phyloP scores from a whole-genome alignment of 2,113 vertebrate genomes.

The Microcebus griseorufus region DNA sequence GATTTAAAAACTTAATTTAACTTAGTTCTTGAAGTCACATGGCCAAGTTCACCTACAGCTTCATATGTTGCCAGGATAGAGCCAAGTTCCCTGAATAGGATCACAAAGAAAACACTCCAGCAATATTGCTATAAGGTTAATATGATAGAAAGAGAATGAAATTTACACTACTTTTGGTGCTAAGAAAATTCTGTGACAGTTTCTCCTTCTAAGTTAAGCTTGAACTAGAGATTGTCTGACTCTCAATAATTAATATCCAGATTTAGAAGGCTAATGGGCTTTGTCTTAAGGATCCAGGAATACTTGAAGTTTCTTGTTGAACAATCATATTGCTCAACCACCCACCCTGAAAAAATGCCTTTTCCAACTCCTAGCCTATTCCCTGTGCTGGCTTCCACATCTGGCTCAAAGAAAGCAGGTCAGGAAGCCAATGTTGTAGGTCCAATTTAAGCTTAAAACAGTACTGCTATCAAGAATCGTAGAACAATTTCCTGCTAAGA shows the following conservation, averaged over 20 bases:
- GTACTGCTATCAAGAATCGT: not conserved
- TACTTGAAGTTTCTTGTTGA: not conserved
- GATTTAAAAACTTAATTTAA: constrained; percentile 1
- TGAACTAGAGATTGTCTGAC: not conserved
- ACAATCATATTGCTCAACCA: not conserved
- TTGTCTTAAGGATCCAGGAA: not conserved
- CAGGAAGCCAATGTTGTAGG: not conserved
- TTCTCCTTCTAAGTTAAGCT: not conserved
- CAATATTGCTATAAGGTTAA: not conserved
- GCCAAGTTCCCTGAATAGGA: not conserved
- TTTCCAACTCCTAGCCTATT: not conserved
- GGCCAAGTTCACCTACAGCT: not conserved
- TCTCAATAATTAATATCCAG: not conserved
- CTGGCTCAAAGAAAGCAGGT: not conserved
- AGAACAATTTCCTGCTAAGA: not conserved
- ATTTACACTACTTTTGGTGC: not conserved
- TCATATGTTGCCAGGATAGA: not conserved
- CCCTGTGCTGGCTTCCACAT: not conserved
- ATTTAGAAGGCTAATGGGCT: not conserved
- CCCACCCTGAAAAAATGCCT: not conserved
- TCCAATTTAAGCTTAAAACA: not conserved
- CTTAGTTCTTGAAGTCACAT: not conserved
- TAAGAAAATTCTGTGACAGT: not conserved
- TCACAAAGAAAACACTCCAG: not conserved
- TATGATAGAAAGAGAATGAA: not conserved